phyloP scores from a whole-genome alignment of 1,140 invertebrate species.

The Pseudobourletiella spinata region DNA sequence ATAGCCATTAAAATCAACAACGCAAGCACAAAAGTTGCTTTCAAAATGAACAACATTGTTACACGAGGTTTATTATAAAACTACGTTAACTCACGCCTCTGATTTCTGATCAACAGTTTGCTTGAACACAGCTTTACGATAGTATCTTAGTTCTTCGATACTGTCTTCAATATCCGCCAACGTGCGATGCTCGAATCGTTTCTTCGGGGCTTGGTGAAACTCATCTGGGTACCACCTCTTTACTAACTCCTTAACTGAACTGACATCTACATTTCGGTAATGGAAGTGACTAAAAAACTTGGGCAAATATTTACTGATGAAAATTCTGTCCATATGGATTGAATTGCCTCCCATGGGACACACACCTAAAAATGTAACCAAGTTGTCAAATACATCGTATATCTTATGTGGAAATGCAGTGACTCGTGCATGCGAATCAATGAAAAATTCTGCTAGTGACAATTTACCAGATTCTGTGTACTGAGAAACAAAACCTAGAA shows the following conservation, averaged over 20 bases:
- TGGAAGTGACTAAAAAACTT: slow-evolving; percentile 67
- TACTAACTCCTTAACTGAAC: slow-evolving; percentile 73
- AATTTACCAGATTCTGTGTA: slow-evolving; percentile 53
- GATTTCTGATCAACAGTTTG: too few relatives aligned
- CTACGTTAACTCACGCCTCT: too few relatives aligned
- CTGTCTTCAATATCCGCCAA: slow-evolving; percentile 78
- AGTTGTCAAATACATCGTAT: not conserved
- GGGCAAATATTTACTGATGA: slow-evolving; percentile 68
- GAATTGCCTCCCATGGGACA: slow-evolving; percentile 83
- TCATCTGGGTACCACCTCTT: slow-evolving; percentile 62
- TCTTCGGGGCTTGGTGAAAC: slow-evolving; percentile 51
- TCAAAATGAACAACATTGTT: too few relatives aligned
- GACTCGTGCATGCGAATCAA: not conserved
- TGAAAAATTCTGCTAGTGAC: not conserved
- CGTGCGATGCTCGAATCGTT: slow-evolving; percentile 60
- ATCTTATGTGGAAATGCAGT: not conserved
- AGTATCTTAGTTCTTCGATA: slow-evolving; percentile 71
- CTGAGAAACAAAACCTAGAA: slow-evolving; percentile 63
- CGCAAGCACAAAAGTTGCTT: too few relatives aligned
- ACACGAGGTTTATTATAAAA: too few relatives aligned
- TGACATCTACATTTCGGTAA: slow-evolving; percentile 90
- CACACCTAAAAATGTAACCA: slow-evolving; percentile 38
- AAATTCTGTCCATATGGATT: slow-evolving; percentile 73
- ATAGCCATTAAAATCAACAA: too few relatives aligned
- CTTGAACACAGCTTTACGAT: slow-evolving; percentile 51